Evolutionary conservation across 23 tunicate genomes (phyloP).

Genomic region (Aplidium turbinatum): DNA sequence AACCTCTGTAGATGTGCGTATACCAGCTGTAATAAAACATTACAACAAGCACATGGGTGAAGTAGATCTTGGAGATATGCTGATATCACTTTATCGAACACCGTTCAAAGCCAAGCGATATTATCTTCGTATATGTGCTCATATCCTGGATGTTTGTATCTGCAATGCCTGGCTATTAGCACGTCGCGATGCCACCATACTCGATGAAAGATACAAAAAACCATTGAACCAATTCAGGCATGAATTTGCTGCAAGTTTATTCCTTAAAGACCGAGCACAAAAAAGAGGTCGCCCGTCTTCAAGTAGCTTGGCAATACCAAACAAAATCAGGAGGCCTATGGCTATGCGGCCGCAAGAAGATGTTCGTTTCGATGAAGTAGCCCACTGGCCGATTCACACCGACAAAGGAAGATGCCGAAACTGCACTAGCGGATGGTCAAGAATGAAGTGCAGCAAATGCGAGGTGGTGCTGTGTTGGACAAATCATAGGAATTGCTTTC

Average conservation of each 20-base stretch:
- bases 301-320: constrained; percentile 10
- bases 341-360: constrained; percentile 23
- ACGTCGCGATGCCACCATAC: constrained; percentile 25
- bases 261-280: background rate
- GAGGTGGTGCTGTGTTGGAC: constrained; percentile 1
- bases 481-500: background rate
- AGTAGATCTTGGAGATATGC: constrained; percentile 21
- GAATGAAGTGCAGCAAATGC: constrained; percentile 32
- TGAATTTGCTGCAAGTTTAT: constrained; percentile 8
- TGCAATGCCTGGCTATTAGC: constrained; percentile 31
- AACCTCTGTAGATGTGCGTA: background rate
- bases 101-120: constrained; percentile 20
- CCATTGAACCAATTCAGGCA: constrained; percentile 21
- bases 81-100: constrained; percentile 13
- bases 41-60: constrained; percentile 23
- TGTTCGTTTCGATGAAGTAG: constrained; percentile 4
- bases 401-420: constrained; percentile 23
- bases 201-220: constrained; percentile 9
- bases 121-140: constrained; percentile 24
- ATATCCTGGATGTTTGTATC: constrained; percentile 13
- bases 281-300: constrained; percentile 23
- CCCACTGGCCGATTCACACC: constrained; percentile 25
- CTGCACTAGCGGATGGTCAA: constrained; percentile 14
- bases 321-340: constrained; percentile 16
- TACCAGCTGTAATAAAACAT: background rate